A percentile compares a stretch with the other conserved stretches of the same genome.
These are phyloP conservation scores for Scaptomyza caliginosa DNA, from an alignment of 2,888 invertebrate species.

Conservation along the genomic window DNA sequence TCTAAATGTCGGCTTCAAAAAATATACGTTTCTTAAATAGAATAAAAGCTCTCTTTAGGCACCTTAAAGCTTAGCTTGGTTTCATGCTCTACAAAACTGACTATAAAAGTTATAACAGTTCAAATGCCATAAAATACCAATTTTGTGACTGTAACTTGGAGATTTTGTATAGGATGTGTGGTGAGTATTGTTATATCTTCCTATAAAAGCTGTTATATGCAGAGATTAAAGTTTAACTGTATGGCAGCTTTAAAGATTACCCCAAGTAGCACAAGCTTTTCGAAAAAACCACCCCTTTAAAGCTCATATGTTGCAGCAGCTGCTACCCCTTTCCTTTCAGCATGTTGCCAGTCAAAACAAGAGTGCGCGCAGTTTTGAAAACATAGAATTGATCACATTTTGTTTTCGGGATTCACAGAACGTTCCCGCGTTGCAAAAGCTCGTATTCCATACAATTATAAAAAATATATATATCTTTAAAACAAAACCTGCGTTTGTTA, in stretches of 20 bases:
- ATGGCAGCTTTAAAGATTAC: background rate
- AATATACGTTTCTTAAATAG: background rate
- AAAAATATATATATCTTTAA: background rate
- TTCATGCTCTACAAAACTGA: background rate
- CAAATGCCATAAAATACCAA: background rate
- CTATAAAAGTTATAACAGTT: background rate
- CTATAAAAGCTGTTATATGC: background rate
- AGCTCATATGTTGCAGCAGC: slow-evolving; percentile 8
- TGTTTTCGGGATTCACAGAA: background rate
- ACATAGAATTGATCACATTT: background rate
- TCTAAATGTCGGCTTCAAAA: too few species aligned
- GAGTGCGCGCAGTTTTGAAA: slow-evolving; percentile 25
- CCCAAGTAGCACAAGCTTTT: slow-evolving; percentile 1
- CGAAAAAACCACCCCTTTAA: background rate
- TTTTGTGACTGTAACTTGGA: background rate
- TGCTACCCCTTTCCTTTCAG: slow-evolving; percentile 29
- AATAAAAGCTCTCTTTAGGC: background rate
- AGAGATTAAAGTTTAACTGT: background rate
- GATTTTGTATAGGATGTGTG: slow-evolving; percentile 16
- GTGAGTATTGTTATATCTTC: background rate
- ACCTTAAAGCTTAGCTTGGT: background rate
- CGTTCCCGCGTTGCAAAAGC: too few species aligned
- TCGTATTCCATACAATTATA: background rate
- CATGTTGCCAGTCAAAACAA: slow-evolving; percentile 23
- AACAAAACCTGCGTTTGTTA: background rate